phyloP scores from a whole-genome alignment of 1,140 invertebrate genomes.

The Pseudomyrmex pallidus region DNA sequence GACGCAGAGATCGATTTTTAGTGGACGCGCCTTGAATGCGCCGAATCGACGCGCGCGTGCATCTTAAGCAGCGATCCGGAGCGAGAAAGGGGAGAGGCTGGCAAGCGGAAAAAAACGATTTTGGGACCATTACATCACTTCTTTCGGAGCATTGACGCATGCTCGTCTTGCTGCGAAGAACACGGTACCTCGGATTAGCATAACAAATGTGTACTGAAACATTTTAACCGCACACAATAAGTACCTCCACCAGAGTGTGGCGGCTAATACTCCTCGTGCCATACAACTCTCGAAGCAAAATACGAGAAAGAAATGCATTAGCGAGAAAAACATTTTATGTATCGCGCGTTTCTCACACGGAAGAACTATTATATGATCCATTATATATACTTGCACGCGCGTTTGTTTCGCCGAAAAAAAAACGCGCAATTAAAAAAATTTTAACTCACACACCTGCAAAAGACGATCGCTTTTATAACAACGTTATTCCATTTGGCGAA shows the following conservation, averaged over 20 bases:
- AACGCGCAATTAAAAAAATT: neutral
- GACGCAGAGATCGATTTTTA: neutral
- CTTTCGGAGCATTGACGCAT: constrained; percentile 27
- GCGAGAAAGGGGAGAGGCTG: constrained; percentile 4
- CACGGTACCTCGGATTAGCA: constrained; percentile 38
- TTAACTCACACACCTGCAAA: neutral
- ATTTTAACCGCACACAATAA: constrained; percentile 12
- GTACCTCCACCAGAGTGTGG: neutral
- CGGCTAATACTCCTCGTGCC: neutral
- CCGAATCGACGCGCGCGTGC: neutral
- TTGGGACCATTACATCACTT: constrained; percentile 40
- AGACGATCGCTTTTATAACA: constrained; percentile 44
- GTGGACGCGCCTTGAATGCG: constrained; percentile 2
- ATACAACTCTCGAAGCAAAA: too few relatives aligned
- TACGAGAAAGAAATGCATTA: too few relatives aligned
- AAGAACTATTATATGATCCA: neutral
- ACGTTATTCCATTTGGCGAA: constrained; percentile 68
- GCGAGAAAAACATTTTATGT: too few relatives aligned
- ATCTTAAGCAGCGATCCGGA: constrained; percentile 38
- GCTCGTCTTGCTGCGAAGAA: constrained; percentile 37
- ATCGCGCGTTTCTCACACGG: too few relatives aligned
- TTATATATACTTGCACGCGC: neutral
- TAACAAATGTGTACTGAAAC: constrained; percentile 39
- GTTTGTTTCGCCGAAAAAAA: neutral
- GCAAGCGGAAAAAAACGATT: constrained; percentile 48